Conservation (phyloP, 2,888 invertebrate genomes). For the Rotaria sp. region DNA sequence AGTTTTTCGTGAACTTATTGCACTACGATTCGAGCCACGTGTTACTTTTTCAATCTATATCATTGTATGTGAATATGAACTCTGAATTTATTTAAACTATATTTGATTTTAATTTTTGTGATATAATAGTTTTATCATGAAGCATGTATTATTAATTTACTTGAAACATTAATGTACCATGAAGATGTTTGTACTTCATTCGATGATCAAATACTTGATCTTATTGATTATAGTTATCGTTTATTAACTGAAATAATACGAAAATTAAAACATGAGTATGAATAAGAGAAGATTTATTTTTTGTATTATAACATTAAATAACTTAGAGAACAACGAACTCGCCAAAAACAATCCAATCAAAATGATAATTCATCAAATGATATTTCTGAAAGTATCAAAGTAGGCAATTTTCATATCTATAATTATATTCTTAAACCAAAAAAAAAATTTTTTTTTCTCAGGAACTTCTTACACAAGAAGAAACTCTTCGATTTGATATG, state of each 20-base stretch:
- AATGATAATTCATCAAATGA: background rate
- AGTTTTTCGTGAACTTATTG: conserved; percentile 70
- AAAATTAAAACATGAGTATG: background rate
- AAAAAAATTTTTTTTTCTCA: conserved; percentile 40
- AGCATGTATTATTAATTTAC: conserved; percentile 68
- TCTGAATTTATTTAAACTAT: background rate
- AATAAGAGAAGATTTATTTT: background rate
- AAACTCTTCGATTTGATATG: conserved; percentile 67
- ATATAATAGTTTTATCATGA: conserved; percentile 66
- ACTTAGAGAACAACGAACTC: conserved; percentile 16
- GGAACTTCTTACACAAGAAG: conserved; percentile 51
- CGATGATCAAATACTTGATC: conserved; percentile 69
- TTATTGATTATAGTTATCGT: conserved; percentile 73
- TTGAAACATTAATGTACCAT: conserved; percentile 76
- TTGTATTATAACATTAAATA: too few relatives aligned
- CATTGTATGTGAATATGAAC: conserved; percentile 59
- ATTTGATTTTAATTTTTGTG: background rate
- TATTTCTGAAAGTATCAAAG: background rate
- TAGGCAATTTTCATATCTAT: background rate
- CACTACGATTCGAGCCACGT: conserved; percentile 54
- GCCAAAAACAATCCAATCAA: background rate
- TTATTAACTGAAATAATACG: conserved; percentile 57
- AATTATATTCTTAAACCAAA: too few relatives aligned
- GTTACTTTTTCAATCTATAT: conserved; percentile 60
- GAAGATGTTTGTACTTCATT: conserved; percentile 70